phyloP scores from a whole-genome alignment of 2,888 invertebrate genomes.

The Cremastinae sp. region DNA sequence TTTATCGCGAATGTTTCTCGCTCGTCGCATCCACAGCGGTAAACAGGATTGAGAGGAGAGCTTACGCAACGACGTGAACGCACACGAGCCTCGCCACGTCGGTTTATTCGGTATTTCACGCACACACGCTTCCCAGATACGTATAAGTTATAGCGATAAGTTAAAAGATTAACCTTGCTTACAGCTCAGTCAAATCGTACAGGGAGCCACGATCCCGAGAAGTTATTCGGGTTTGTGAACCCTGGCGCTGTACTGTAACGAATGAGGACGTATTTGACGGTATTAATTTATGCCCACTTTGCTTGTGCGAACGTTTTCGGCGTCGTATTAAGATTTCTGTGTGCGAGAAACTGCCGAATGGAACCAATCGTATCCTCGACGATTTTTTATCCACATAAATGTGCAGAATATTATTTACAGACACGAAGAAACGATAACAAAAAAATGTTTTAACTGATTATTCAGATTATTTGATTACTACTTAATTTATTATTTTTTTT shows the following conservation, averaged over 20 bases:
- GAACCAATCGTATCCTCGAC: slow-evolving; percentile 36
- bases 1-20: slow-evolving; percentile 7
- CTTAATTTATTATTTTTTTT: no score
- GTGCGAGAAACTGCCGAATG: slow-evolving; percentile 26
- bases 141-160: slow-evolving; percentile 75
- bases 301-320: slow-evolving; percentile 72
- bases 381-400: slow-evolving; percentile 8
- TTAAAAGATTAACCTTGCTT: slow-evolving; percentile 78
- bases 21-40: slow-evolving; percentile 5
- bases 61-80: slow-evolving; percentile 35
- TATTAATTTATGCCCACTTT: slow-evolving; percentile 79
- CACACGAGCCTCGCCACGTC: slow-evolving; percentile 7
- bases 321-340: slow-evolving; percentile 10
- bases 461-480: no score
- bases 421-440: not conserved
- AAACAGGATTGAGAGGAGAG: slow-evolving; percentile 11
- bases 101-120: slow-evolving; percentile 32
- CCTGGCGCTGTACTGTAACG: slow-evolving; percentile 68
- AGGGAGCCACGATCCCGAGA: slow-evolving; percentile 52
- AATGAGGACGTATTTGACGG: slow-evolving; percentile 78
- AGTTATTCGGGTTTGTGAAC: slow-evolving; percentile 63
- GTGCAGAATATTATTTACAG: no score
- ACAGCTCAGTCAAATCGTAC: slow-evolving; percentile 64
- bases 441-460: no score
- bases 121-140: slow-evolving; percentile 64